A percentile compares a stretch with the other conserved stretches of the same genome.
Evolutionary conservation across 1,140 invertebrate species (phyloP).

Genomic region (Penaeus vannamei): DNA sequence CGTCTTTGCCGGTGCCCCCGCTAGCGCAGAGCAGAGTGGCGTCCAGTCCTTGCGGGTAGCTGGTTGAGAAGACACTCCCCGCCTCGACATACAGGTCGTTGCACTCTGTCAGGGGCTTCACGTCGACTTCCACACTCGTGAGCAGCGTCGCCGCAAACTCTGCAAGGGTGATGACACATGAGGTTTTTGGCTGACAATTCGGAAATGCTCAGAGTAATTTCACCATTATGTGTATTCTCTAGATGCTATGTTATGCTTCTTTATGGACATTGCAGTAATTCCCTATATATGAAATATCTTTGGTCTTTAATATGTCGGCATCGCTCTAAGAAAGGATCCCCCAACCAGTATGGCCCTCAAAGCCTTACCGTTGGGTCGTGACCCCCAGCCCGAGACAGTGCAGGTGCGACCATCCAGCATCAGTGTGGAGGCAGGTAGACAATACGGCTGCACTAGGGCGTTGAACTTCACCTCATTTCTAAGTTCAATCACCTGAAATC

Average conservation of each 20-base stretch:
- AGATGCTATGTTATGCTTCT: too few species aligned
- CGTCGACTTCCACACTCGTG: neutral
- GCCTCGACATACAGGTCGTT: conserved; percentile 22
- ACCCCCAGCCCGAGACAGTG: conserved; percentile 39
- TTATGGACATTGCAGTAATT: too few species aligned
- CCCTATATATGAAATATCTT: too few species aligned
- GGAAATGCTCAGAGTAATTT: too few species aligned
- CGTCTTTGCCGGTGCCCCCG: neutral
- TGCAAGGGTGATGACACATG: neutral
- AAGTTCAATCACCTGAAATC: conserved; percentile 36
- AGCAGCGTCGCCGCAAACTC: conserved; percentile 17
- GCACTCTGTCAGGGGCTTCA: neutral
- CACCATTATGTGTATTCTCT: too few species aligned
- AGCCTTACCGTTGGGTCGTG: conserved; percentile 40
- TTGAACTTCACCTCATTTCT: conserved; percentile 8
- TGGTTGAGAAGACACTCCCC: neutral
- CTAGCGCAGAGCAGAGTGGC: conserved; percentile 18
- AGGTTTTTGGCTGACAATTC: too few species aligned
- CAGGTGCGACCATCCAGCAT: neutral
- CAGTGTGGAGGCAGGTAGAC: conserved; percentile 15
- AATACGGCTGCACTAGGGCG: conserved; percentile 31
- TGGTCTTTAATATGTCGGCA: too few species aligned
- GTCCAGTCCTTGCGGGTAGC: conserved; percentile 3
- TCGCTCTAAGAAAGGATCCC: too few species aligned
- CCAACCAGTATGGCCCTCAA: too few species aligned